These are phyloP conservation scores for Lampris megalopsis DNA, from an alignment of 2,113 vertebrate genomes.

Conservation along the genomic window DNA sequence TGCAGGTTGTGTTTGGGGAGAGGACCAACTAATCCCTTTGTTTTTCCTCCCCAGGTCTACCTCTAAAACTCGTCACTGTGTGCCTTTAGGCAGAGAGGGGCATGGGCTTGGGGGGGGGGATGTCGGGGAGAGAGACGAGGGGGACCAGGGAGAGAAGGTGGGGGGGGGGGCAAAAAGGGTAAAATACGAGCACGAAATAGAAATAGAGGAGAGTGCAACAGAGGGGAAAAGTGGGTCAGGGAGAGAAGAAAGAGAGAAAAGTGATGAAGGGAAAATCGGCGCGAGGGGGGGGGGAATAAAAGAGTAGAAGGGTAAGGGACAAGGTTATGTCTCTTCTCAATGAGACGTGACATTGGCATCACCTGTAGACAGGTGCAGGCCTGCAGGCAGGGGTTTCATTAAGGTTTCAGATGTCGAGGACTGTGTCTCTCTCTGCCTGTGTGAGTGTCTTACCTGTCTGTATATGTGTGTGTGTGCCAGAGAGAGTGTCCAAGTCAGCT, in stretches of 20 bases:
- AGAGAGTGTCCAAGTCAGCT: constrained; percentile 20
- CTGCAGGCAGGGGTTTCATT: constrained; percentile 64
- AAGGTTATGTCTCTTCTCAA: constrained; percentile 31
- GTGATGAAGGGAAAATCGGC: constrained; percentile 11
- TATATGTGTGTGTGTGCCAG: constrained; percentile 10
- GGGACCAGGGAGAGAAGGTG: not conserved
- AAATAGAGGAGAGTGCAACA: not conserved
- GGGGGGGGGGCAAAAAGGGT: too few species aligned
- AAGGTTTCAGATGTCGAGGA: constrained; percentile 64
- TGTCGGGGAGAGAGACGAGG: not conserved
- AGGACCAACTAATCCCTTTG: constrained; percentile 53
- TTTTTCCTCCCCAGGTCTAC: constrained; percentile 31
- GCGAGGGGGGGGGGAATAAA: constrained; percentile 39
- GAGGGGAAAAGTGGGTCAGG: not conserved
- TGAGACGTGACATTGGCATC: constrained; percentile 60
- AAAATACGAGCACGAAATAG: not conserved
- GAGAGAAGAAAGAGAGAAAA: not conserved
- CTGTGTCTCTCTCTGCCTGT: constrained; percentile 27
- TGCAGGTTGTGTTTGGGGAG: constrained; percentile 66
- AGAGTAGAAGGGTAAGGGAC: constrained; percentile 29
- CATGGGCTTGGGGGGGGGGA: not conserved
- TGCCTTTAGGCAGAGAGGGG: constrained; percentile 43
- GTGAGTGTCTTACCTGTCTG: not conserved
- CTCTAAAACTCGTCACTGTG: constrained; percentile 61
- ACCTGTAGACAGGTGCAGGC: constrained; percentile 60